phyloP scores from a whole-genome alignment of 2,888 invertebrate genomes.

The Ischnura elegans region DNA sequence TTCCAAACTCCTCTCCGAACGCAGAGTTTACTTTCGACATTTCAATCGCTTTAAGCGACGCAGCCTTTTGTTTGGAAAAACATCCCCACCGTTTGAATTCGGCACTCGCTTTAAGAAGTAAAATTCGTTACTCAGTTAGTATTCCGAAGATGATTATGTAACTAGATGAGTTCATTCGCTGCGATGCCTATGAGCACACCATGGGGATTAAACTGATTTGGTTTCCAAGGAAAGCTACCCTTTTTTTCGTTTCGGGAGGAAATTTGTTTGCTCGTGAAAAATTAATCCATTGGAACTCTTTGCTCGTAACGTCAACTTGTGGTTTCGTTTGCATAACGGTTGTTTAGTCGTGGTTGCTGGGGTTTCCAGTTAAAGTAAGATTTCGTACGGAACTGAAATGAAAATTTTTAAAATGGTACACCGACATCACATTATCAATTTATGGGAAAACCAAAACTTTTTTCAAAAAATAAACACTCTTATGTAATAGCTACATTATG shows the following conservation, averaged over 20 bases:
- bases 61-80: slow-evolving; percentile 11
- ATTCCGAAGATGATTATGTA: slow-evolving; percentile 18
- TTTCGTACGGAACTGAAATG: not conserved
- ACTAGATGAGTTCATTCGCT: slow-evolving; percentile 48
- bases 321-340: not conserved
- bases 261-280: not conserved
- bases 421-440: not conserved
- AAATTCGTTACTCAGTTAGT: slow-evolving; percentile 42
- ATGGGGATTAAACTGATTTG: not conserved
- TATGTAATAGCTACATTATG: no score
- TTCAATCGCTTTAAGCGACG: slow-evolving; percentile 65
- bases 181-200: not conserved
- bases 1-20: slow-evolving; percentile 41
- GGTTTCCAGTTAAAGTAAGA: not conserved
- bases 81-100: slow-evolving; percentile 48
- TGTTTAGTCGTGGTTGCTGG: not conserved
- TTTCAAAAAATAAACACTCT: not conserved
- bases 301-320: not conserved
- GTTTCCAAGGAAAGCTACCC: not conserved
- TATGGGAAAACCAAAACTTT: not conserved
- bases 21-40: slow-evolving; percentile 46
- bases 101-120: slow-evolving; percentile 46
- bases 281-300: not conserved
- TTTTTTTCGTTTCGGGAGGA: not conserved
- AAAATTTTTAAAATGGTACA: not conserved